A percentile compares a stretch with the other conserved stretches of the same genome.
Evolutionary conservation across 2,113 vertebrate species (phyloP).

Genomic region (Chionodraco myersi): DNA sequence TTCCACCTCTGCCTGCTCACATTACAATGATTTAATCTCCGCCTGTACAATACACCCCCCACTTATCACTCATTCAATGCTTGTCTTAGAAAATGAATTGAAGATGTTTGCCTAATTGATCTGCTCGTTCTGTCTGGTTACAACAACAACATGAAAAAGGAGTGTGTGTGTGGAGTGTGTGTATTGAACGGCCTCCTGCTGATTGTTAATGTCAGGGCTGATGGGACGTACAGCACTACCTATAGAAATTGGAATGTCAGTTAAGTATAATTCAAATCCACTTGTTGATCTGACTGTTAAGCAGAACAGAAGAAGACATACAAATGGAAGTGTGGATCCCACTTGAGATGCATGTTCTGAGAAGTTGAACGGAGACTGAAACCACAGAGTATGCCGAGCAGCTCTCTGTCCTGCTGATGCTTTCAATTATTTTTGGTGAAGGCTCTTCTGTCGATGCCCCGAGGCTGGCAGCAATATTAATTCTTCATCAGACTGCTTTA

Average conservation of each 20-base stretch:
- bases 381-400: slow-evolving; percentile 11
- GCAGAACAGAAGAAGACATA: background rate
- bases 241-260: background rate
- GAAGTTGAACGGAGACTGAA: background rate
- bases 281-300: background rate
- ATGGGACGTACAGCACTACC: background rate
- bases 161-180: background rate
- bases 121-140: background rate
- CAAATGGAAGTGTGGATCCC: background rate
- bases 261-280: background rate
- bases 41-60: background rate
- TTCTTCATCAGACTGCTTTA: slow-evolving; percentile 56
- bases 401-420: slow-evolving; percentile 37
- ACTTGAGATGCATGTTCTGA: slow-evolving; percentile 3
- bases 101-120: background rate
- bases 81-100: background rate
- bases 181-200: background rate
- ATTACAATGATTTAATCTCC: background rate
- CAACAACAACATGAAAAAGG: background rate
- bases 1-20: background rate
- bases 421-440: slow-evolving; percentile 55
- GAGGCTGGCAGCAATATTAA: slow-evolving; percentile 47
- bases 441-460: slow-evolving; percentile 31
- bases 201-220: background rate
- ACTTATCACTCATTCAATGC: background rate